Evolutionary conservation across 1,140 invertebrate genomes (phyloP), one percentile per base, ranked within the genome.

Genomic region (Microplitis mediator): DNA sequence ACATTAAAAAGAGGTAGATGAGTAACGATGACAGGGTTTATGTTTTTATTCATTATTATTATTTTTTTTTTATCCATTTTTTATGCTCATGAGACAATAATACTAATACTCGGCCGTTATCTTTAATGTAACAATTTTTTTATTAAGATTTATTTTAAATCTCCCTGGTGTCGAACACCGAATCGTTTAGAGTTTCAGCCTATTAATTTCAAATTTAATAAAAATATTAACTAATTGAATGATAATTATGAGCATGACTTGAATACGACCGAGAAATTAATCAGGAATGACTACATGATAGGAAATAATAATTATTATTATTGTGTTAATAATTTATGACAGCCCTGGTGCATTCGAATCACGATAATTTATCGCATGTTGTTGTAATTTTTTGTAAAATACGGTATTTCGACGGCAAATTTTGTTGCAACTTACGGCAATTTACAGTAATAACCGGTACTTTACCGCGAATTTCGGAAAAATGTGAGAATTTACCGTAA

Each of bases 101-200:
- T 68, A 69, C 64, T 75, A 71, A 73, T 73, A 73, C 74, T 73
- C 71, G 71, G 71, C 69, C 71, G 64, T 73, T 73, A 69, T 73
- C 64, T 70, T 69, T 34, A 73, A 73, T 54, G 56, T 69, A 71
- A 74, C 45, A 71, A 13, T 66, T 58, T 69, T 63, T 70, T 66
- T 62, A 34, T 23, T 23, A 23, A 2, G 23, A 23, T 61, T 58
- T 74, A 31, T 36, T 71, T 62, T 45, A 61, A 39, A 45, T 23
- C 39, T 68, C 52, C 66, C 54, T 54, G 51, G 64, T 54, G 14
- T 62, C 32, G 14, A 45, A 54, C 50, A 69, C 63, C 63, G 45
- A 69, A 72, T 67, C 36, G 56, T 67, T 61, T 31, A 52, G 74
- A 23, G 23, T 75, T 31, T 36, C 34, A 75, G 60, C 34, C 35